Base-by-base conservation (phyloP, 2,888 invertebrate species). In the Microchrysa polita region DNA sequence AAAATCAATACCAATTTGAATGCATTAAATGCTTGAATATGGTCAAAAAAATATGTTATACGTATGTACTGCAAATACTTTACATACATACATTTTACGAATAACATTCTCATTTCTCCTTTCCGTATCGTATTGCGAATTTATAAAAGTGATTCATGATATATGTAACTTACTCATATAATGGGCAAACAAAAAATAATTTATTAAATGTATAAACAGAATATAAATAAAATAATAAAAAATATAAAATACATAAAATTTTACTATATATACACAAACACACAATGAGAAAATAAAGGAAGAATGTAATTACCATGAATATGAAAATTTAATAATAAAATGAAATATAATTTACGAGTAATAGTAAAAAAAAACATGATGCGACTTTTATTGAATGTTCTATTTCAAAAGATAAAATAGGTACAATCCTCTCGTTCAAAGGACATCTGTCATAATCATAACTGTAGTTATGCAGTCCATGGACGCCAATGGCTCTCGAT, bases 321-420 rank as follows among this genome's bases (percentile, higher is more conserved):
- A 16, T 55, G 55, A 55, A 55, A 55, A 34, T 34, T 34, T 2
- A 34, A 5, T 55, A 55, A 48, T 59, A 59, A 23, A 63, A 34
- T 34, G 2, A 34, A 63, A 61, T 40, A 63, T 63, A 63, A 40
- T 63, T 63, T 34, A 63, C 20, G 34, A 42, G 16, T 42, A 61
- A 40, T 63, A 63, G 34, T 63, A 63, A 63, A 18, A 20, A 16
- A 63, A 63, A 42, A 63, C 12, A 34, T 9, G 20, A 5, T 53
- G 7, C 16, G n/a, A 12, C 7, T n/a, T n/a, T n/a, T n/a, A n/a
- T n/a, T n/a, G n/a, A n/a, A n/a, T n/a, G n/a, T n/a, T n/a, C n/a
- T n/a, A n/a, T n/a, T n/a, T n/a, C n/a, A n/a, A n/a, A n/a, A n/a
- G n/a, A n/a, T n/a, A n/a, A n/a, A n/a, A n/a, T n/a, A n/a, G n/a